Evolutionary conservation across 2,888 invertebrate genomes (phyloP), one percentile per base, ranked within the genome.

Genomic region (Dynastes hyllus): DNA sequence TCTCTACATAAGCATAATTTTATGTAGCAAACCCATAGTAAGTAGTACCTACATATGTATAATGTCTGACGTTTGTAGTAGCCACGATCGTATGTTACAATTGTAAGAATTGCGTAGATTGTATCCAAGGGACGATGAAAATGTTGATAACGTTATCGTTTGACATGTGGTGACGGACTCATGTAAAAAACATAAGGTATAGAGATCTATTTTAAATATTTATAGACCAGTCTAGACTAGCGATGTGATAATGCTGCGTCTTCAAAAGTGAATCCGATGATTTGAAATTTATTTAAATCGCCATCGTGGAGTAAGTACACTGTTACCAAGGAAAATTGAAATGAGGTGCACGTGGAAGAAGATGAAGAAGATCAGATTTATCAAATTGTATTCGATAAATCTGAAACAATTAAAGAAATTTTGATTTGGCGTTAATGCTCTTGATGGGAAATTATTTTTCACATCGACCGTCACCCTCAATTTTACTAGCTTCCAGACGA

Each of bases 111-210:
- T 51, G 51, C 51, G 51, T 51, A 51, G 51, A 51, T 13, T 13
- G n/a, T 3, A 51, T 51, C 51, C 51, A n/a, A n/a, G 5, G n/a
- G 13, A 55, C n/a, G 16, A n/a, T 55, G 55, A 3, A 55, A 55
- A 55, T 55, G 55, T 55, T 55, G 16, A 22, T 55, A 55, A 16
- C 55, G 16, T n/a, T 22, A 55, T 16, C 16, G 55, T 55, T 13
- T 32, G 29, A 29, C n/a, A 37, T 32, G 37, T 32, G 65, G 8
- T 37, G 37, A n/a, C 32, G 37, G 55, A n/a, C 55, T 55, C 45
- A 69, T 69, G 69, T 51, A 69, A 69, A 69, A 69, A 50, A 69
- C 69, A 69, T 69, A 69, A 69, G 69, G 51, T 69, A 51, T 69
- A 27, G 50, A 50, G 45, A 45, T 51, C 69, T 55, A 55, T 22